phyloP scores from a whole-genome alignment of 2,888 invertebrate species.

The Cyaniris semiargus region DNA sequence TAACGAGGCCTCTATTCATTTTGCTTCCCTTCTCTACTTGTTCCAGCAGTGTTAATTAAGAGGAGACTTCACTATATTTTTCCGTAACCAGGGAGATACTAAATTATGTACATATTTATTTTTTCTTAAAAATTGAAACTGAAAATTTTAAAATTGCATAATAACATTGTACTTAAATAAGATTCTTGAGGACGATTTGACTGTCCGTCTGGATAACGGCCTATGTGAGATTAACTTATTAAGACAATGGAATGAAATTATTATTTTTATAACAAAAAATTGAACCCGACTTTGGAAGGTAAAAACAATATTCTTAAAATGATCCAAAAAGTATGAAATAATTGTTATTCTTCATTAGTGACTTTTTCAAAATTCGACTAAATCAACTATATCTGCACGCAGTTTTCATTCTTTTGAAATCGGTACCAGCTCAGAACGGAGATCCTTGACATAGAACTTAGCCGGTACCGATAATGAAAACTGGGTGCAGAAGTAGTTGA shows the following conservation, averaged over 20 bases:
- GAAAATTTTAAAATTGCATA: background rate
- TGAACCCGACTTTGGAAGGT: too few species aligned
- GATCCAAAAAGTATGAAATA: too few species aligned
- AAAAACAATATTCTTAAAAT: too few species aligned
- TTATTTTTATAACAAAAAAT: too few species aligned
- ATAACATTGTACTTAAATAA: background rate
- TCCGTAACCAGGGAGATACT: background rate
- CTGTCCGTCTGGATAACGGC: background rate
- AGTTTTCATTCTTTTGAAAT: too few species aligned
- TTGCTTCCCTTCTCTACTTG: background rate
- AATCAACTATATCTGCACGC: too few species aligned
- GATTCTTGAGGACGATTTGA: background rate
- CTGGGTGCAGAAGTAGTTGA: too few species aligned
- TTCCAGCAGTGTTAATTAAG: background rate
- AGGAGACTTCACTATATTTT: background rate
- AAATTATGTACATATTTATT: background rate
- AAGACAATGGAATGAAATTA: conserved; percentile 24
- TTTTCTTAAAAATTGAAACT: background rate
- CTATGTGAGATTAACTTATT: background rate
- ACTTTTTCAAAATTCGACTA: too few species aligned
- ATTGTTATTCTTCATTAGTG: too few species aligned
- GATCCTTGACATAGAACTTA: too few species aligned
- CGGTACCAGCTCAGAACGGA: too few species aligned
- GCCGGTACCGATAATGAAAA: too few species aligned
- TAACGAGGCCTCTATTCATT: conserved; percentile 5